Conservation (phyloP, 1,140 invertebrate genomes). For the Drosophila sp. region DNA sequence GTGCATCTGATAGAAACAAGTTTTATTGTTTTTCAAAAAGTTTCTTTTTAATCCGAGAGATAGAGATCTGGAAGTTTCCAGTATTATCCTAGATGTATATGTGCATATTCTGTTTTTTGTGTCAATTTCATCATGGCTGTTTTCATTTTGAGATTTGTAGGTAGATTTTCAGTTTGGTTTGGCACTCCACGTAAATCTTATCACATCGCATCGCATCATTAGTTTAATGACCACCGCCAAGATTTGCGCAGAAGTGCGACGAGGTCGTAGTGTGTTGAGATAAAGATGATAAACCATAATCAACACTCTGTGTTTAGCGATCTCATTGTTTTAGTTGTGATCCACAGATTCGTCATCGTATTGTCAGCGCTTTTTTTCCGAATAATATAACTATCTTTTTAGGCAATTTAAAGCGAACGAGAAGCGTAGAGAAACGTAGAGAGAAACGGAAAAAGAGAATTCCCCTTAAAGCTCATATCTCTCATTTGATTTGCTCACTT, state of each 20-base stretch:
- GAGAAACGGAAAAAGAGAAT: slow-evolving; percentile 17
- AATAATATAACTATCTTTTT: slow-evolving; percentile 4
- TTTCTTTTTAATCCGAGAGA: background rate
- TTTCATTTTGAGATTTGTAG: background rate
- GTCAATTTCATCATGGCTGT: background rate
- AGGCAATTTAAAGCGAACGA: slow-evolving; percentile 3
- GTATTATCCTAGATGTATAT: background rate
- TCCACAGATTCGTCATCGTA: background rate
- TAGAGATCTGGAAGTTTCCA: background rate
- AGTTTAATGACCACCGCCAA: background rate
- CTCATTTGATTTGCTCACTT: slow-evolving; percentile 31
- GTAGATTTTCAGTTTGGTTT: background rate
- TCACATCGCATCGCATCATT: background rate
- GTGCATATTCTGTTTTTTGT: background rate
- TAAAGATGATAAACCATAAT: background rate
- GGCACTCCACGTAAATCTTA: slow-evolving; percentile 2
- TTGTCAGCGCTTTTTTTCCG: slow-evolving; percentile 1
- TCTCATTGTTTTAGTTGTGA: slow-evolving; percentile 6
- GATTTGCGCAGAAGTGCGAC: background rate
- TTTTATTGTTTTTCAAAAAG: background rate
- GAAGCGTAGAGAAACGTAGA: no score
- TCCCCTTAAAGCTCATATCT: background rate
- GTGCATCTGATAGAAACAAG: background rate
- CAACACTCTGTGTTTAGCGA: background rate
- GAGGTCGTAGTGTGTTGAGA: background rate